phyloP scores from a whole-genome alignment of 23 tunicate species.

The Halocynthia roretzi region DNA sequence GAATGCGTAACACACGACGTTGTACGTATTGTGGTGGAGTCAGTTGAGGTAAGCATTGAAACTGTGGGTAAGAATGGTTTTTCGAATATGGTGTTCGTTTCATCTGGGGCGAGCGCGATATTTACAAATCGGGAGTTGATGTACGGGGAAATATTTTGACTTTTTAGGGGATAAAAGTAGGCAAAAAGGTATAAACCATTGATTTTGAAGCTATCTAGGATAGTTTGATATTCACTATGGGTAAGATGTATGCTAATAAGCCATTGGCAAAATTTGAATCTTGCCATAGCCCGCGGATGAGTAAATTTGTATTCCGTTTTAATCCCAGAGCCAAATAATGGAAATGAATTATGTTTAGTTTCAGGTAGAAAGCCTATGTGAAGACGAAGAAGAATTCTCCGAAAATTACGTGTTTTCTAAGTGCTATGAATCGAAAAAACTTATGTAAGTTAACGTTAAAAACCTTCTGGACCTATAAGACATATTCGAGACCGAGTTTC shows the following conservation, averaged over 20 bases:
- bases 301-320: not conserved
- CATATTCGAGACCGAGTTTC: not conserved
- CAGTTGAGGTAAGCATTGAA: not conserved
- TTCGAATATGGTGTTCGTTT: not conserved
- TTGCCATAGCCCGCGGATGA: too few relatives aligned
- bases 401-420: not conserved
- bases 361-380: not conserved
- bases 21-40: slow-evolving; percentile 10
- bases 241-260: too few relatives aligned
- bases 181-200: too few relatives aligned
- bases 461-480: not conserved
- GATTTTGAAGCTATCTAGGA: not conserved
- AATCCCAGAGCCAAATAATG: not conserved
- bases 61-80: not conserved
- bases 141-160: not conserved
- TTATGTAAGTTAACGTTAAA: not conserved
- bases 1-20: slow-evolving; percentile 4
- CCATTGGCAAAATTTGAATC: too few relatives aligned
- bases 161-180: not conserved
- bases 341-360: not conserved
- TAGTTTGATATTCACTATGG: too few relatives aligned
- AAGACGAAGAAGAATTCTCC: not conserved
- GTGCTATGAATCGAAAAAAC: not conserved
- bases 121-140: not conserved
- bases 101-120: not conserved